Conservation (phyloP, 2,888 invertebrate genomes). For the Pterostichus niger region DNA sequence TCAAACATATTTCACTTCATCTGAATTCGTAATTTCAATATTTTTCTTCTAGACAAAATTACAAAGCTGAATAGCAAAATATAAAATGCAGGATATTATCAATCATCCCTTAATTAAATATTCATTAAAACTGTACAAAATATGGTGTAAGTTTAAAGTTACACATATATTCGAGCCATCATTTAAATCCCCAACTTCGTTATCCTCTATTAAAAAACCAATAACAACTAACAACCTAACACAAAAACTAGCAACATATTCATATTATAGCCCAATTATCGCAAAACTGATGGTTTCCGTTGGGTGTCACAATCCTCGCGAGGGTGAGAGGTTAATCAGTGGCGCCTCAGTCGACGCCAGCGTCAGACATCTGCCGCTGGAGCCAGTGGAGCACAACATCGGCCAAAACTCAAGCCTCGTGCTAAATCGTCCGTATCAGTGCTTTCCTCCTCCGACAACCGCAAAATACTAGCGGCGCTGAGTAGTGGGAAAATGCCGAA, state of each 20-base stretch:
- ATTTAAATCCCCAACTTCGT: neutral
- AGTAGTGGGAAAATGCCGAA: neutral
- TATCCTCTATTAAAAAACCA: conserved; percentile 43
- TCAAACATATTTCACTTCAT: no score
- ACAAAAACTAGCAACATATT: neutral
- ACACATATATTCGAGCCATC: no score
- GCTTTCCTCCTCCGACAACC: conserved; percentile 32
- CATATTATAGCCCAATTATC: conserved; percentile 40
- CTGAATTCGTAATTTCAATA: no score
- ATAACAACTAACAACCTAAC: conserved; percentile 28
- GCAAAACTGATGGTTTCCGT: conserved; percentile 53
- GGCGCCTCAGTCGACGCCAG: conserved; percentile 59
- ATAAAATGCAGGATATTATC: no score
- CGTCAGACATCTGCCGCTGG: conserved; percentile 31
- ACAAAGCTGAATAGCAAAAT: no score
- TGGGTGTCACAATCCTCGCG: no score
- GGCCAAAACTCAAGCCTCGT: conserved; percentile 10
- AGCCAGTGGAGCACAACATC: conserved; percentile 4
- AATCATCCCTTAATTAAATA: no score
- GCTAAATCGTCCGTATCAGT: conserved; percentile 56
- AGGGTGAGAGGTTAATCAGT: conserved; percentile 59
- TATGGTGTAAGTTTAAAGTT: no score
- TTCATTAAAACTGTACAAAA: no score
- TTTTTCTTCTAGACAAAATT: no score
- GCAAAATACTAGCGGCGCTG: conserved; percentile 1